Conservation (phyloP, 1,140 invertebrate genomes). For the Bombus terrestris region DNA sequence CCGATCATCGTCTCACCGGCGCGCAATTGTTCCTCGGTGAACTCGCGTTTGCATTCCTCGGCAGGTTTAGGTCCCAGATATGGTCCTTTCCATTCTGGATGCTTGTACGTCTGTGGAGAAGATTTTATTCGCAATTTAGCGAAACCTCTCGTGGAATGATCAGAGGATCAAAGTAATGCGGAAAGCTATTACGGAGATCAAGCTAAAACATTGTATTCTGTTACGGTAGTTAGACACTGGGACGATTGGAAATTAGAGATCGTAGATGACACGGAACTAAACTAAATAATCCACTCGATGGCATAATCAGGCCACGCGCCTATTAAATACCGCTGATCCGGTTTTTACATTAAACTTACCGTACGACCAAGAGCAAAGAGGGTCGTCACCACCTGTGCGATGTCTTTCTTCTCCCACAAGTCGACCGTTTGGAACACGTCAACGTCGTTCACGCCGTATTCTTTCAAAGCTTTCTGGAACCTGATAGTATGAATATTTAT, state of each 20-base stretch:
- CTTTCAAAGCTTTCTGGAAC: conserved; percentile 93
- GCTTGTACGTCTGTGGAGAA: conserved; percentile 87
- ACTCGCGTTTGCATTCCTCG: conserved; percentile 94
- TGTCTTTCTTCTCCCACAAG: conserved; percentile 96
- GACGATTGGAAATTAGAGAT: no score
- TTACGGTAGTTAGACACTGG: no score
- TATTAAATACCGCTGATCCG: no score
- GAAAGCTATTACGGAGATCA: no score
- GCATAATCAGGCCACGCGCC: background rate
- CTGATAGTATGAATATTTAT: conserved; percentile 78
- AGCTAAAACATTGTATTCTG: no score
- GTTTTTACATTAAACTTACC: conserved; percentile 83
- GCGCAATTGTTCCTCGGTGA: conserved; percentile 92
- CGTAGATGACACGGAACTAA: no score
- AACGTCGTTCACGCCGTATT: conserved; percentile 93
- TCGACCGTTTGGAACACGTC: conserved; percentile 98
- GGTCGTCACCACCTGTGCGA: conserved; percentile 93
- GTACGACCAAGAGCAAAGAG: conserved; percentile 94
- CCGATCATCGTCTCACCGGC: conserved; percentile 94
- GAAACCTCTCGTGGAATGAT: no score
- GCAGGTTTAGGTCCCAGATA: conserved; percentile 92
- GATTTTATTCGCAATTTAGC: background rate
- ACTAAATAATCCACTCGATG: background rate
- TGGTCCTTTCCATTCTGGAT: conserved; percentile 94
- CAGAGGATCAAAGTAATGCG: no score